Conservation (phyloP, 2,888 invertebrate genomes). For the Meta bourneti region DNA sequence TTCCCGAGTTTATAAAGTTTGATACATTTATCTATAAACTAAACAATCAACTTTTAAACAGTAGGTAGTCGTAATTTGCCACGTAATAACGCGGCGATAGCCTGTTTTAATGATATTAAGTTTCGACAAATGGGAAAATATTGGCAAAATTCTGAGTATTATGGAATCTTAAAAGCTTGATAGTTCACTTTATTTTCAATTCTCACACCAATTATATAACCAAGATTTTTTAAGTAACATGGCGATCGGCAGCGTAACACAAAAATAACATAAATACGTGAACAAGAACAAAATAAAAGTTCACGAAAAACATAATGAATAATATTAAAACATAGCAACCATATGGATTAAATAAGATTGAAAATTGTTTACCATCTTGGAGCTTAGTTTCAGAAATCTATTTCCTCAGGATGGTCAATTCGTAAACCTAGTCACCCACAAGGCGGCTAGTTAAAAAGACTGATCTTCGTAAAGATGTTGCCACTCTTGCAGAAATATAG, state of each 20-base stretch:
- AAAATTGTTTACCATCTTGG: slow-evolving; percentile 58
- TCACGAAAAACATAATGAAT: not conserved
- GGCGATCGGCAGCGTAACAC: not conserved
- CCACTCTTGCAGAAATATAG: not conserved
- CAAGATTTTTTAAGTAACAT: slow-evolving; percentile 14
- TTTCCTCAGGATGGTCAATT: slow-evolving; percentile 18
- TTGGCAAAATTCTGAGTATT: too few relatives aligned
- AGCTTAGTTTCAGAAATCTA: slow-evolving; percentile 19
- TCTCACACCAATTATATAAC: not conserved
- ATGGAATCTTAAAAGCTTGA: too few relatives aligned
- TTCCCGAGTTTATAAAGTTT: too few relatives aligned
- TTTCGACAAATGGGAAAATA: too few relatives aligned
- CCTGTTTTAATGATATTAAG: too few relatives aligned
- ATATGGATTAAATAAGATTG: slow-evolving; percentile 54
- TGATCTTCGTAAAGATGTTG: not conserved
- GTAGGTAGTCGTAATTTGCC: not conserved
- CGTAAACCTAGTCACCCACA: not conserved
- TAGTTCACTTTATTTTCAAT: not conserved
- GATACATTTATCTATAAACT: not conserved
- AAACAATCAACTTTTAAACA: not conserved
- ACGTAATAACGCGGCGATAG: not conserved
- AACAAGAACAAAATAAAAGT: slow-evolving; percentile 3
- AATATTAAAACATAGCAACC: not conserved
- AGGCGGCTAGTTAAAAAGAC: slow-evolving; percentile 1
- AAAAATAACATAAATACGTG: slow-evolving; percentile 4